These are phyloP conservation scores for Blastobasis adustella DNA, from an alignment of 2,888 invertebrate species.

Conservation along the genomic window DNA sequence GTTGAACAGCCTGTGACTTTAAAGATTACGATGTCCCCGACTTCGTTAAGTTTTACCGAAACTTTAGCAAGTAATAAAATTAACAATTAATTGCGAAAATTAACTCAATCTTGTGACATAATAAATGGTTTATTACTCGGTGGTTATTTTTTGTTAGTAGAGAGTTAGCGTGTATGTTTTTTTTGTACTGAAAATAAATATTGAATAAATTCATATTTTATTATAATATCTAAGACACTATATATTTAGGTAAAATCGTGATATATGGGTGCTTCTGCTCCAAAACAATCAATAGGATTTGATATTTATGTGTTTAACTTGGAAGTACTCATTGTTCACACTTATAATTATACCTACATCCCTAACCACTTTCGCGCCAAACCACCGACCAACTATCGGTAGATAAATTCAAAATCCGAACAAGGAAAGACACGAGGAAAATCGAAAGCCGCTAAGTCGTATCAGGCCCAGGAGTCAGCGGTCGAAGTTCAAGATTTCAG, in stretches of 20 bases:
- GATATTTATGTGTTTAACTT: too few species aligned
- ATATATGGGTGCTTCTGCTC: too few species aligned
- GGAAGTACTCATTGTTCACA: too few species aligned
- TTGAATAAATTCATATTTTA: too few species aligned
- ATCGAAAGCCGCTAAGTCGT: slow-evolving; percentile 35
- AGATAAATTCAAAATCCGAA: slow-evolving; percentile 18
- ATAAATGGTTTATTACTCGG: not conserved
- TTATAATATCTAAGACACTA: too few species aligned
- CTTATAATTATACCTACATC: too few species aligned
- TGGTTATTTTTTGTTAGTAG: not conserved
- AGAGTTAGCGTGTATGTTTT: too few species aligned
- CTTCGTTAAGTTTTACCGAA: slow-evolving; percentile 6
- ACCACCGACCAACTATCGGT: too few species aligned
- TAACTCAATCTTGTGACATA: not conserved
- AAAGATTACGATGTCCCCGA: slow-evolving; percentile 35
- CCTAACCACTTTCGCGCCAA: too few species aligned
- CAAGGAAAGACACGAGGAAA: slow-evolving; percentile 23
- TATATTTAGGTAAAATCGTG: too few species aligned
- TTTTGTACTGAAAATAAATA: too few species aligned
- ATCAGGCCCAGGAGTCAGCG: slow-evolving; percentile 55
- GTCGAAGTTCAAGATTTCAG: slow-evolving; percentile 65
- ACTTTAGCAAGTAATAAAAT: not conserved
- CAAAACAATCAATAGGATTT: too few species aligned
- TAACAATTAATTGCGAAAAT: not conserved
- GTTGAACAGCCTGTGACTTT: slow-evolving; percentile 38